Base-by-base conservation (phyloP, 2,797 vertebrate genomes). In the Oryzias sinensis region DNA sequence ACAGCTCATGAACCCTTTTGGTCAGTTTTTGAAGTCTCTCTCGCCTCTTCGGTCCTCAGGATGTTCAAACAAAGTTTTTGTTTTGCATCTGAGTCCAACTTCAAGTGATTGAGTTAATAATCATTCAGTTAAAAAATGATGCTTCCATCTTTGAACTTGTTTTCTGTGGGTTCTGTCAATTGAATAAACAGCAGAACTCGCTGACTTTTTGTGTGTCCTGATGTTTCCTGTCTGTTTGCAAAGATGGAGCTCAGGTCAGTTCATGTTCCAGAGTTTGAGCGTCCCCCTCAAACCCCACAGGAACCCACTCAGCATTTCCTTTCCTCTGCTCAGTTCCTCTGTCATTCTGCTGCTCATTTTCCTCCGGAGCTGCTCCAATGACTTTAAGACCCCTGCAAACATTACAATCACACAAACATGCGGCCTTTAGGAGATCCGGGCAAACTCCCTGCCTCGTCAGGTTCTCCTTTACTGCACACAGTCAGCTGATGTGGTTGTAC, bases 301-400 rank as follows among this genome's bases (percentile, higher is more conserved):
- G 85, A 88, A 86, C 58, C 73, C 54, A 84, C 79, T 89, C 87
- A 88, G 86, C 87, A 83, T 68, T 86, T 84, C 83, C 80, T 73
- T 42, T 81, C 64, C 76, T 56, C 54, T 52, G 22, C 61, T 67
- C 65, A 71, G 70, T 79, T 79, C 70, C 64, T 44, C 43, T 45
- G 43, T 11, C n/a, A 18, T 33, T 11, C 29, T 33, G 9, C 8
- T 33, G 29, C 29, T 33, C 8, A 0, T 33, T 9, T 33, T 33
- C 29, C 29, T 70, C 44, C 62, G 59, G 51, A 51, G 42, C 43
- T 1, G n/a, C 43, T 15, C 43, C 43, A 6, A 43, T 16, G 5
- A n/a, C 14, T 7, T 43, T 15, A 17, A 15, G 41, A 14, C 41
- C 14, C 9, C 16, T 5, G 16, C 41, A 43, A 43, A 43, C 43